Conservation (phyloP, 2,797 vertebrate species). For the Streptopelia turtur region DNA sequence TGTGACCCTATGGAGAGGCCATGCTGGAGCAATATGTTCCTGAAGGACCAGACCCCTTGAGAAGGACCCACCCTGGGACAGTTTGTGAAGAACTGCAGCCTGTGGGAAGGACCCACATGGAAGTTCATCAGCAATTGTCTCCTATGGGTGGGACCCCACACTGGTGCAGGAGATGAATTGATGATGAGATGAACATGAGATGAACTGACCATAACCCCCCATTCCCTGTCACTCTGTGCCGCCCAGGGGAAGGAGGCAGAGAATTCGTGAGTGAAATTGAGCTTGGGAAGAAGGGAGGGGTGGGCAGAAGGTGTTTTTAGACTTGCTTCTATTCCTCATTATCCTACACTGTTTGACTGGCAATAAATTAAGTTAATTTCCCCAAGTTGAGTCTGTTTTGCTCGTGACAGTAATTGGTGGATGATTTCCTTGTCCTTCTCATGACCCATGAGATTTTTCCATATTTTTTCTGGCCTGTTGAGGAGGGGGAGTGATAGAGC, state of each 20-base stretch:
- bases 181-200: too few relatives aligned
- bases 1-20: fast-evolving
- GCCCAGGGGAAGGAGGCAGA: fast-evolving
- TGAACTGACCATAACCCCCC: too few relatives aligned
- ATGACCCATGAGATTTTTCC: not conserved
- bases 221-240: not conserved
- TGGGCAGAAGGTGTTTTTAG: not conserved
- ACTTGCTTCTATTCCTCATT: not conserved
- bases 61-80: not conserved
- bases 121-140: not conserved
- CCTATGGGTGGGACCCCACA: not conserved
- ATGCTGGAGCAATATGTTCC: fast-evolving
- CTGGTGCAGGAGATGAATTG: not conserved
- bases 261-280: not conserved
- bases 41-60: not conserved
- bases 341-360: not conserved
- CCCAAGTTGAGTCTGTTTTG: not conserved
- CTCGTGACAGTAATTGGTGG: not conserved
- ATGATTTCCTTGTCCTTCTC: not conserved
- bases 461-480: not conserved
- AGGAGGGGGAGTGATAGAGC: not conserved
- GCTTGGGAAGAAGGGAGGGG: not conserved
- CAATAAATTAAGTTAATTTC: not conserved
- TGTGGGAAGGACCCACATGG: too few relatives aligned
- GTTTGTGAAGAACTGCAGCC: not conserved